Evolutionary conservation across 2,888 invertebrate species (phyloP).

Genomic region (Branchipolynoe longqiensis): DNA sequence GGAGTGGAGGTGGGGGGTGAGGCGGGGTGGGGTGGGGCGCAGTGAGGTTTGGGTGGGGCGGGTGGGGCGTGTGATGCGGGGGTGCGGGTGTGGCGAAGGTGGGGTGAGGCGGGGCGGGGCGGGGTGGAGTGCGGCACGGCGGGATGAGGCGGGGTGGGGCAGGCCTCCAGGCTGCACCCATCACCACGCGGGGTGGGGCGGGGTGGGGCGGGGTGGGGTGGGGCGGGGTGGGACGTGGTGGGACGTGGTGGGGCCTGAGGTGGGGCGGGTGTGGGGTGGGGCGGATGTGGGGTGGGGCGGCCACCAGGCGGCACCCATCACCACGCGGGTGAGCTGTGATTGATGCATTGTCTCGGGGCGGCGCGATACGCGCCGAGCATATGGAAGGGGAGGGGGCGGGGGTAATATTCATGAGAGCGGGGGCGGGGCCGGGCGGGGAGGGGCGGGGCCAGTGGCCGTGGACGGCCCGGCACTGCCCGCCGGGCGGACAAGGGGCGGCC

Average conservation of each 20-base stretch:
- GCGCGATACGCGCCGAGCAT: conserved; percentile 30
- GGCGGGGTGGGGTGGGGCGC: too few relatives aligned
- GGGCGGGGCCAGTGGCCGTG: conserved; percentile 27
- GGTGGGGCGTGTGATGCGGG: too few relatives aligned
- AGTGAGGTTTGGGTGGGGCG: too few relatives aligned
- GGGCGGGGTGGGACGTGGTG: not conserved
- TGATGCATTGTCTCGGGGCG: conserved; percentile 41
- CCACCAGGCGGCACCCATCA: not conserved
- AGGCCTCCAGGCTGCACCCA: too few relatives aligned
- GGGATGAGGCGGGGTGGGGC: too few relatives aligned
- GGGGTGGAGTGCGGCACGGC: too few relatives aligned
- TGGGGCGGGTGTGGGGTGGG: not conserved
- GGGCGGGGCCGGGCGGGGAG: conserved; percentile 12
- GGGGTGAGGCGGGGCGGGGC: too few relatives aligned
- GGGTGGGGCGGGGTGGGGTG: not conserved
- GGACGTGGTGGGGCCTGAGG: not conserved
- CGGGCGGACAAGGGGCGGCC: not conserved
- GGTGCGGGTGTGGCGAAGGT: too few relatives aligned
- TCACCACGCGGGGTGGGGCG: too few relatives aligned
- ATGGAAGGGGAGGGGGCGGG: conserved; percentile 19
- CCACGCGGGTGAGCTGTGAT: conserved; percentile 4
- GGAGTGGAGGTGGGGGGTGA: too few relatives aligned
- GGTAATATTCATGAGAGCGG: conserved; percentile 55
- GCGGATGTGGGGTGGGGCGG: not conserved
- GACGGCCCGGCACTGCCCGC: not conserved